phyloP scores from a whole-genome alignment of 2,888 invertebrate species.

The Acleris holmiana region DNA sequence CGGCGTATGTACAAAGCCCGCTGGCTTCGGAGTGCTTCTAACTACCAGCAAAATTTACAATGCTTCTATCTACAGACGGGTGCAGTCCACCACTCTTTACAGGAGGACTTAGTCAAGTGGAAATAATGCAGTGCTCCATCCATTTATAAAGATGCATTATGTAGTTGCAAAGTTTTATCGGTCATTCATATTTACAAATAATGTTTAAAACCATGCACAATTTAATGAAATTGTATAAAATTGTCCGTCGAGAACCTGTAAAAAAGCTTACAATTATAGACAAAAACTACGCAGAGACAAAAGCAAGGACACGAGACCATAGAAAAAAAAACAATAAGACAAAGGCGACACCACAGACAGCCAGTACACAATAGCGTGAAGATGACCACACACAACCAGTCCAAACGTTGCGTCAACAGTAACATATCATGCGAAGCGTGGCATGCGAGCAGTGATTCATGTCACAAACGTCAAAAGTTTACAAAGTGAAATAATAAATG shows the following conservation, averaged over 20 bases:
- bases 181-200: slow-evolving; percentile 39
- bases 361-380: slow-evolving; percentile 64
- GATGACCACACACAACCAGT: slow-evolving; percentile 76
- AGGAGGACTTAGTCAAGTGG: slow-evolving; percentile 37
- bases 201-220: slow-evolving; percentile 40
- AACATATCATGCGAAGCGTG: slow-evolving; percentile 70
- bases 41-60: slow-evolving; percentile 52
- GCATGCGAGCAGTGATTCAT: slow-evolving; percentile 61
- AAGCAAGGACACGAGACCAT: slow-evolving; percentile 61
- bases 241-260: slow-evolving; percentile 50
- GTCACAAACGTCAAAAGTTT: slow-evolving; percentile 56
- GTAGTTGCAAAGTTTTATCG: slow-evolving; percentile 5
- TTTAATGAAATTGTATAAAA: slow-evolving; percentile 7
- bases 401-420: slow-evolving; percentile 63
- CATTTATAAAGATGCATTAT: slow-evolving; percentile 31
- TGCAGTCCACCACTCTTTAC: slow-evolving; percentile 46
- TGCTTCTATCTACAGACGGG: slow-evolving; percentile 53
- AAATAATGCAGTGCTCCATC: slow-evolving; percentile 37
- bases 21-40: slow-evolving; percentile 44
- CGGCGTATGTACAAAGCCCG: slow-evolving; percentile 44
- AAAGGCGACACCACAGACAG: slow-evolving; percentile 63
- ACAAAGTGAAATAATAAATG: slow-evolving; percentile 39
- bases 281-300: slow-evolving; percentile 64
- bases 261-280: slow-evolving; percentile 55
- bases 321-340: slow-evolving; percentile 52